phyloP scores from a whole-genome alignment of 2,888 invertebrate genomes.

The Osmoderma eremita region DNA sequence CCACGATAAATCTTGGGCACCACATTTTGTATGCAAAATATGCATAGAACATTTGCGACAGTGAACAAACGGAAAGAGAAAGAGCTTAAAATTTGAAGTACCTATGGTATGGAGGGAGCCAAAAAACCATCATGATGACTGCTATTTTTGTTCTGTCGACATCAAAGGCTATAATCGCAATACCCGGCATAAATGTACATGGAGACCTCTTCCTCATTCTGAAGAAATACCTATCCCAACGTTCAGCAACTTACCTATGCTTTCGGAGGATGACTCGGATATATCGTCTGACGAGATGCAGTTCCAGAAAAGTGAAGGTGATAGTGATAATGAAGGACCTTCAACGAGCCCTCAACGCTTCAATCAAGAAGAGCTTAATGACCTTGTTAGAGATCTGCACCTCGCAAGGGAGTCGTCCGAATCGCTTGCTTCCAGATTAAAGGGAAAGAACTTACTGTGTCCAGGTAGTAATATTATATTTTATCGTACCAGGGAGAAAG shows the following conservation, averaged over 20 bases:
- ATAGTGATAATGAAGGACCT: too few species aligned
- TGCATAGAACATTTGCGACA: constrained; percentile 46
- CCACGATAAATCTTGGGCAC: constrained; percentile 47
- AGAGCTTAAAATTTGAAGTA: not conserved
- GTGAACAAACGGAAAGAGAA: constrained; percentile 43
- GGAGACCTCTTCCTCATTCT: constrained; percentile 6
- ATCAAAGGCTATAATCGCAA: too few species aligned
- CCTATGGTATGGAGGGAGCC: too few species aligned
- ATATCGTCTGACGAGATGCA: constrained; percentile 16
- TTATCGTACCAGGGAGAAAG: constrained; percentile 38
- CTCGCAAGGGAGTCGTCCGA: constrained; percentile 48
- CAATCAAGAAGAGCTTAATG: too few species aligned
- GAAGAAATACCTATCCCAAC: constrained; percentile 7
- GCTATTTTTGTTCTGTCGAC: constrained; percentile 4
- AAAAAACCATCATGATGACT: too few species aligned
- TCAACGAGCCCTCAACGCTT: too few species aligned
- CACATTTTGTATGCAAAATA: constrained; percentile 46
- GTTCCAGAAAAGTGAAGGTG: not conserved
- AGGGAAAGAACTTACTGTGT: constrained; percentile 44
- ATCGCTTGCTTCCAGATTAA: constrained; percentile 47
- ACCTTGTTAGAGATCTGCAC: too few species aligned
- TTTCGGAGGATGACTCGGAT: constrained; percentile 37
- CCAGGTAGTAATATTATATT: constrained; percentile 36
- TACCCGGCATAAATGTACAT: not conserved
- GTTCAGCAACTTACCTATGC: not conserved